Evolutionary conservation across 2,797 vertebrate genomes (phyloP).

Genomic region (Aselliscus stoliczkanus): DNA sequence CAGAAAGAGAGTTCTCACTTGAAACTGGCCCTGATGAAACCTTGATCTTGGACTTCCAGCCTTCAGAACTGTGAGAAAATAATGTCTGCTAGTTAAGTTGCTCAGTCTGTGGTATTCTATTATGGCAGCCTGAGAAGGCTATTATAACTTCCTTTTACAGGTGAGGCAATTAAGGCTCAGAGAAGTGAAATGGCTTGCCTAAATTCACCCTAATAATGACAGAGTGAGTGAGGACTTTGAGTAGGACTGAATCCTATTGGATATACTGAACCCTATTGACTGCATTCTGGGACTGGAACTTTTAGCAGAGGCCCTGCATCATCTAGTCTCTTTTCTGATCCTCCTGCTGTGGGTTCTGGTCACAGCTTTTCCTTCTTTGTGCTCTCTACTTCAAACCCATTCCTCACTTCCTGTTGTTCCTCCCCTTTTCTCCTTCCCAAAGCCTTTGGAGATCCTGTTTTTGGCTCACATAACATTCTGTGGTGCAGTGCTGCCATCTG

Average conservation of each 20-base stretch:
- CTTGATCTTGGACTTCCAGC: not conserved
- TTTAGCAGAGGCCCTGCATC: not conserved
- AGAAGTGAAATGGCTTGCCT: not conserved
- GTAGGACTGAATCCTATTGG: not conserved
- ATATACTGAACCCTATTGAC: not conserved
- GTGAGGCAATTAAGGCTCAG: not conserved
- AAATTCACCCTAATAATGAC: not conserved
- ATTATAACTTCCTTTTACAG: not conserved
- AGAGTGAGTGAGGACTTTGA: not conserved
- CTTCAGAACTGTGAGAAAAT: not conserved
- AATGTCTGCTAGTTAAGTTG: not conserved
- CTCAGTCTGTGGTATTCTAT: too few species aligned
- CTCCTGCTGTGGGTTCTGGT: not conserved
- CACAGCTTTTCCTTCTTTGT: too few species aligned
- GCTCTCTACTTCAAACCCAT: not conserved
- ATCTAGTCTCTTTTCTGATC: not conserved
- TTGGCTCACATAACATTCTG: rapidly evolving
- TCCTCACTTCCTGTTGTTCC: not conserved
- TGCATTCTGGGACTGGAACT: not conserved
- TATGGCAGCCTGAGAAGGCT: not conserved
- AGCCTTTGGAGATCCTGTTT: rapidly evolving
- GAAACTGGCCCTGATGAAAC: not conserved
- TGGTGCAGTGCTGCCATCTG: slow-evolving; percentile 40
- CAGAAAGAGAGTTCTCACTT: not conserved
- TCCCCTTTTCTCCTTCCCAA: rapidly evolving